A percentile compares a stretch with the other conserved stretches of the same genome.
phyloP scores from a whole-genome alignment of 2,113 vertebrate genomes.

The Blennius ocellaris region DNA sequence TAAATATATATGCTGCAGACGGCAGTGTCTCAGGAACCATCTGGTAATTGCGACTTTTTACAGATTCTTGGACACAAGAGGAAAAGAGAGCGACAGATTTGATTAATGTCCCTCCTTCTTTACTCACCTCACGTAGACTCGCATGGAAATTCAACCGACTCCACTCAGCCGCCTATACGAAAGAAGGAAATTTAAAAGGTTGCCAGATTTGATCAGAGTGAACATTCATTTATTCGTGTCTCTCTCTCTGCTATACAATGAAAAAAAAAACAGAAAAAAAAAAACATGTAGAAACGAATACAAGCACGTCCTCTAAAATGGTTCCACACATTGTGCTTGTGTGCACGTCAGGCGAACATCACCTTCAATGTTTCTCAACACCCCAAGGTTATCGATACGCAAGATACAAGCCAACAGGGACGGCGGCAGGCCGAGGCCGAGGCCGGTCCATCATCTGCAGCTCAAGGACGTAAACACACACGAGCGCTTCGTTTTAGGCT shows the following conservation, averaged over 20 bases:
- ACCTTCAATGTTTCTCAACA: neutral
- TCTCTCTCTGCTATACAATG: neutral
- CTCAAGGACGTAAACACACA: too few relatives aligned
- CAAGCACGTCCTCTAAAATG: neutral
- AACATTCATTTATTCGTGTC: neutral
- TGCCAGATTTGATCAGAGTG: constrained; percentile 1
- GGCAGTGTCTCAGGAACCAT: constrained; percentile 38
- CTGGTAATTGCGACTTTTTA: constrained; percentile 41
- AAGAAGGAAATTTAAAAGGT: neutral
- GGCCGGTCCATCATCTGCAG: too few relatives aligned
- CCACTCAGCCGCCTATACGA: neutral
- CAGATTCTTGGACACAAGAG: constrained; percentile 25
- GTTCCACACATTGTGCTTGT: too few relatives aligned
- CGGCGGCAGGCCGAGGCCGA: too few relatives aligned
- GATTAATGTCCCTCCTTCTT: constrained; percentile 16
- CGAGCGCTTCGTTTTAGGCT: too few relatives aligned
- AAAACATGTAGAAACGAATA: neutral
- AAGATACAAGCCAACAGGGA: too few relatives aligned
- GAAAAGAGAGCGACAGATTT: neutral
- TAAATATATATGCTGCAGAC: constrained; percentile 33
- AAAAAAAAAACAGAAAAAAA: constrained; percentile 1
- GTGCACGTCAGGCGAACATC: neutral
- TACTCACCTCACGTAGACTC: constrained; percentile 12
- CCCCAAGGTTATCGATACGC: too few relatives aligned
- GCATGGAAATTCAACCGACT: neutral